Conservation (phyloP, 2,797 vertebrate genomes). For the Sebastes taczanowskii region DNA sequence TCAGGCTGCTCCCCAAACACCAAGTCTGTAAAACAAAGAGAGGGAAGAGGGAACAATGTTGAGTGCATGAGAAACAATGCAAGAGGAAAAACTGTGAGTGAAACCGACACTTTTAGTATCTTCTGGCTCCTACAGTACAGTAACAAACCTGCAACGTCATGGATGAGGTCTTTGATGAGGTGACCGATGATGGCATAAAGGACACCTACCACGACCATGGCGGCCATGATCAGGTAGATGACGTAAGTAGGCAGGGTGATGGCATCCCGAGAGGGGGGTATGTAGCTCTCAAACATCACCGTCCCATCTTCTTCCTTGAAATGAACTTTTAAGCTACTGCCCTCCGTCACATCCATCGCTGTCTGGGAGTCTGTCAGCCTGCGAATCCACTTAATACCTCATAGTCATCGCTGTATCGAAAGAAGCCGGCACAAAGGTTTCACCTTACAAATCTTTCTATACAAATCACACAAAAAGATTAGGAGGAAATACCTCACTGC, state of each 20-base stretch:
- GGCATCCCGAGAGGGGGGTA: constrained; percentile 88
- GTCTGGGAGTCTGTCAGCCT: constrained; percentile 10
- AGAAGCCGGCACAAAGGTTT: constrained; percentile 2
- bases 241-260: constrained; percentile 85
- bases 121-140: neutral
- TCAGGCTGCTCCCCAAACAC: constrained; percentile 87
- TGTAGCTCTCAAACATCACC: constrained; percentile 84
- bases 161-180: constrained; percentile 92
- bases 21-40: constrained; percentile 79
- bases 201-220: constrained; percentile 82
- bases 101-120: neutral
- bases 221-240: constrained; percentile 88
- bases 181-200: constrained; percentile 94
- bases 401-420: constrained; percentile 2
- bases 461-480: neutral
- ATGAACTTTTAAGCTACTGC: constrained; percentile 24
- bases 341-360: constrained; percentile 33
- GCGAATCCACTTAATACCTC: constrained; percentile 31
- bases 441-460: neutral
- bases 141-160: constrained; percentile 87
- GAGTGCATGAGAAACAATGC: too few species aligned
- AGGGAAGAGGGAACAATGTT: neutral
- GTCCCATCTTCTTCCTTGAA: constrained; percentile 67
- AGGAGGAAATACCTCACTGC: neutral
- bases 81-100: neutral